Evolutionary conservation across 2,113 vertebrate species (phyloP).

Genomic region (Nyctereutes procyonoides): DNA sequence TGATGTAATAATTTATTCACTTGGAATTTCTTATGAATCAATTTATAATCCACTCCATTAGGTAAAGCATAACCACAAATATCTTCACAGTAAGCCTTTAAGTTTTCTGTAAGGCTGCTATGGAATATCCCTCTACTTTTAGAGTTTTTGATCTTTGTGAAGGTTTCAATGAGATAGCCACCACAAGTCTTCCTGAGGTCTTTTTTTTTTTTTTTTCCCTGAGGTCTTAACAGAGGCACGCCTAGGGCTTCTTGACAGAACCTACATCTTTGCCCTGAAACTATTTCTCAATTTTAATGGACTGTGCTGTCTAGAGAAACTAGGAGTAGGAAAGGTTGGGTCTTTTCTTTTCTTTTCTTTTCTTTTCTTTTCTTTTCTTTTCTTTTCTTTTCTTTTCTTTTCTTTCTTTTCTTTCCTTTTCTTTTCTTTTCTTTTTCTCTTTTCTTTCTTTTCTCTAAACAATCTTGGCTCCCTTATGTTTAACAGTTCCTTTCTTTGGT

Average conservation of each 20-base stretch:
- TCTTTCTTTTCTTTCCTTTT: too few relatives aligned
- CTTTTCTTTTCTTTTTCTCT: background rate
- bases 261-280: background rate
- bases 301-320: background rate
- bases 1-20: background rate
- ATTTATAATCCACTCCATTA: background rate
- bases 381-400: too few relatives aligned
- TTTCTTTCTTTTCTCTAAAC: background rate
- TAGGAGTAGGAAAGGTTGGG: background rate
- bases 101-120: background rate
- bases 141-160: background rate
- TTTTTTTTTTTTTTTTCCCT: too few relatives aligned
- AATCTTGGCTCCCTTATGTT: background rate
- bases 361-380: too few relatives aligned
- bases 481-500: background rate
- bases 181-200: background rate
- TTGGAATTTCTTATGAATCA: background rate
- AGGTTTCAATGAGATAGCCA: background rate
- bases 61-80: background rate
- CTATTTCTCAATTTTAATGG: background rate
- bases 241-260: background rate
- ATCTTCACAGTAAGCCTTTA: background rate
- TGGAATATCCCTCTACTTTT: background rate
- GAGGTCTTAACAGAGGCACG: background rate
- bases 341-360: too few relatives aligned